Evolutionary conservation across 2,113 vertebrate genomes (phyloP), one percentile per base, ranked within the genome.

Genomic region (Globicephala melas): DNA sequence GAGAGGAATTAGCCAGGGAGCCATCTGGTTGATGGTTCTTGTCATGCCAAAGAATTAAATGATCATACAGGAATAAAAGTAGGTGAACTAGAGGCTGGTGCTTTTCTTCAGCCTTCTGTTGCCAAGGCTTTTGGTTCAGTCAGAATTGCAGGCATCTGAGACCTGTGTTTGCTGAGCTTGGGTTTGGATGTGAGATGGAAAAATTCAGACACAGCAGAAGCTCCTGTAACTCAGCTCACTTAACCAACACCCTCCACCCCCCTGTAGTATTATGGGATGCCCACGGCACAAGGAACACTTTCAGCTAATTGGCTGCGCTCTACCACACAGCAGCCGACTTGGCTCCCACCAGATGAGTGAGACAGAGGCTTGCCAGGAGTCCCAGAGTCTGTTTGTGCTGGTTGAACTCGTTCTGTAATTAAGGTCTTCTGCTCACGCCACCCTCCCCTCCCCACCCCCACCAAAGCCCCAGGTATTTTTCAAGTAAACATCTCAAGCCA

Each of bases 351-450:
- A 93, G 47, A 44, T 60, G 77, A 97, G 67, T 80, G 62, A 97
- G 53, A 63, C 86, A 58, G 26, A 17, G 26, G 33, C 81, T 94
- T 73, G 36, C 86, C 65, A 62, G 90, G 95, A 96, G 94, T 79
- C 84, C 87, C 90, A 0, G 0, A 55, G 71, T 62, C 96, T 95
- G 86, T 67, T 91, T 76, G 50, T 95, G 86, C 91, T 95, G 50
- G 79, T 87, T 87, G 47, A 82, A 92, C 94, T 76, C 1, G 33
- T 87, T 92, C 82, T 87, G 5, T 96, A 97, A 96, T 98, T 96
- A 93, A 96, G 87, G 63, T 58, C 94, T 94, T 94, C 89, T 89
- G 15, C 20, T 47, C 63, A 23, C 1, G 1, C 36, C 67, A 26
- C 53, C 3, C 18, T 8, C 41, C 58, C 44, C 11, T n/a, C 5